These are phyloP conservation scores for Alaudala cheleensis DNA, from an alignment of 2,113 vertebrate species.

Conservation along the genomic window DNA sequence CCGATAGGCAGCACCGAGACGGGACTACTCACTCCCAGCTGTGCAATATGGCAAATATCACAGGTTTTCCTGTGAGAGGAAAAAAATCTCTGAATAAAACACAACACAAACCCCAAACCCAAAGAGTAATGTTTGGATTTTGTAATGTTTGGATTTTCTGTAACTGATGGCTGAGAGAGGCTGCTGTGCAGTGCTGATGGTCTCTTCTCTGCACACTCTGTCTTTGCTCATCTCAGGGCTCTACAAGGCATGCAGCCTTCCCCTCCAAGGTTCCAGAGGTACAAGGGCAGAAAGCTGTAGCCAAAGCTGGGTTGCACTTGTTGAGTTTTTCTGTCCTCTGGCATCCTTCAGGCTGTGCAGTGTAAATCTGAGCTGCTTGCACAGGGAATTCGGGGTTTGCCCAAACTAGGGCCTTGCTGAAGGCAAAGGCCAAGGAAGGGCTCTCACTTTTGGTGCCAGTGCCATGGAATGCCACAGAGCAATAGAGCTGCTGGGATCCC, in stretches of 20 bases:
- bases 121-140: no score
- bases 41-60: accelerated
- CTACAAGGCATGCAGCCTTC: not conserved
- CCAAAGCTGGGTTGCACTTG: not conserved
- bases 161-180: not conserved
- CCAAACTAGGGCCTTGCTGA: not conserved
- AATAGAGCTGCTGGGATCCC: not conserved
- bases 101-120: not conserved
- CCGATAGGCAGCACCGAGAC: accelerated
- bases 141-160: not conserved
- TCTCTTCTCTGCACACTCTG: accelerated
- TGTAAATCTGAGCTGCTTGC: no score
- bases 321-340: no score
- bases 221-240: accelerated
- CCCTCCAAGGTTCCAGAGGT: not conserved
- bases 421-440: not conserved
- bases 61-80: not conserved
- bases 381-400: not conserved
- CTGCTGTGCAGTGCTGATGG: not conserved
- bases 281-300: not conserved
- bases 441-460: not conserved
- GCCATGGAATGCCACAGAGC: not conserved
- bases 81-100: not conserved
- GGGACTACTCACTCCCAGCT: not conserved
- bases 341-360: no score